Percentiles rank a stretch among this genome's conserved stretches.
Evolutionary conservation across 2,113 vertebrate species (phyloP).

Genomic region (Apteryx mantelli): DNA sequence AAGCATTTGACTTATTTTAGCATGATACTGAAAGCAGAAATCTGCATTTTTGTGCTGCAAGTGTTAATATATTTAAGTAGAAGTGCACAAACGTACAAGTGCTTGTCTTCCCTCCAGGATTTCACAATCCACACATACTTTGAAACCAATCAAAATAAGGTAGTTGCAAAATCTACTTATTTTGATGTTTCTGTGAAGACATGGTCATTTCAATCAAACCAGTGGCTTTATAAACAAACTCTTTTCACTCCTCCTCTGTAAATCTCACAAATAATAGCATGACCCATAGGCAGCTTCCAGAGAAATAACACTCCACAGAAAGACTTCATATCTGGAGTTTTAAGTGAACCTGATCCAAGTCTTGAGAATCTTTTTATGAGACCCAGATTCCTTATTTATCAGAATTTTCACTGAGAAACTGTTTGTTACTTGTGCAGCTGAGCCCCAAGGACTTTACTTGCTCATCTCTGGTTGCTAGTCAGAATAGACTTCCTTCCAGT

Average conservation of each 20-base stretch:
- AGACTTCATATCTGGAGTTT: background rate
- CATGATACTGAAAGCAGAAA: background rate
- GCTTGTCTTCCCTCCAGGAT: background rate
- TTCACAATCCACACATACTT: background rate
- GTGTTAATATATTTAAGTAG: background rate
- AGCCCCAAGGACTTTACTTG: background rate
- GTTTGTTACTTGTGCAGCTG: background rate
- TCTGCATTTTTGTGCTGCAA: background rate
- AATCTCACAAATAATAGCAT: background rate
- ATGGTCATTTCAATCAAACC: background rate
- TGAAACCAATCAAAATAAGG: background rate
- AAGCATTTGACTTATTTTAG: background rate
- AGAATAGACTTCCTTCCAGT: background rate
- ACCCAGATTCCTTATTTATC: background rate
- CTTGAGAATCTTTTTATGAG: background rate
- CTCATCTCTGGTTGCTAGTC: background rate
- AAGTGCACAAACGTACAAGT: background rate
- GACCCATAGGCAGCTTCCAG: background rate
- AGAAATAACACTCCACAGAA: background rate
- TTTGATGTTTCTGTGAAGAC: background rate
- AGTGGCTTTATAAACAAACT: background rate
- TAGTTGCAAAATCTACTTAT: background rate
- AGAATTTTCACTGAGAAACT: background rate
- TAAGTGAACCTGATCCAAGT: background rate
- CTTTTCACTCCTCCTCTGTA: background rate